Conservation (phyloP, 92 coral and sea anemone species). For the Pocillopora grandis region DNA sequence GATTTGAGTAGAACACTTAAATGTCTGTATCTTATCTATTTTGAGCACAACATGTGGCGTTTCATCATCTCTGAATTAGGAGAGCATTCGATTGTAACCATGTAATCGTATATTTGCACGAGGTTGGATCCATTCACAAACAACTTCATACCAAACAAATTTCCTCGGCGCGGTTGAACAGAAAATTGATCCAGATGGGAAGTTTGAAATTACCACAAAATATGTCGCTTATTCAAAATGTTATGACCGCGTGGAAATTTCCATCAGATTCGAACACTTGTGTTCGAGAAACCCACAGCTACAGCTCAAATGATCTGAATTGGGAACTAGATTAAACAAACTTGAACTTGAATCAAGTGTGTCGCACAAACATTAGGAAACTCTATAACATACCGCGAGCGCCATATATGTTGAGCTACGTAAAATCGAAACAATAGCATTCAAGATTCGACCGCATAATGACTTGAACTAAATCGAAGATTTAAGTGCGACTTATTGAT, state of each 20-base stretch:
- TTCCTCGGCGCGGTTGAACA: slow-evolving; percentile 8
- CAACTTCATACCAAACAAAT: neutral
- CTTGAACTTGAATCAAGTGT: slow-evolving; percentile 2
- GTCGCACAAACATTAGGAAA: slow-evolving; percentile 20
- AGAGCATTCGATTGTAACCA: neutral
- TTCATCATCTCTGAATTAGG: neutral
- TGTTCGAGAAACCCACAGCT: neutral
- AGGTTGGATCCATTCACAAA: neutral
- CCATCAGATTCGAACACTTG: neutral
- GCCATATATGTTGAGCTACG: neutral
- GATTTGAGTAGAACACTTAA: slow-evolving; percentile 12
- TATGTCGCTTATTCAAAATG: slow-evolving; percentile 15
- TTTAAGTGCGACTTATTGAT: slow-evolving; percentile 11
- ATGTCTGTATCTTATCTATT: slow-evolving; percentile 19
- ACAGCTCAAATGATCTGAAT: neutral
- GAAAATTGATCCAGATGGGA: neutral
- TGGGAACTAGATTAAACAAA: slow-evolving; percentile 13
- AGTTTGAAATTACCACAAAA: neutral
- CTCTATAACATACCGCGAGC: neutral
- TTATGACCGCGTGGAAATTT: neutral
- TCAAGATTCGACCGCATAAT: neutral
- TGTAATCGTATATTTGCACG: neutral
- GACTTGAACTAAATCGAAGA: neutral
- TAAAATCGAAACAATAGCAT: slow-evolving; percentile 9
- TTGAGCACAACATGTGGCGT: neutral